Conservation (phyloP, 2,888 invertebrate genomes). For the Mayetiola destructor region DNA sequence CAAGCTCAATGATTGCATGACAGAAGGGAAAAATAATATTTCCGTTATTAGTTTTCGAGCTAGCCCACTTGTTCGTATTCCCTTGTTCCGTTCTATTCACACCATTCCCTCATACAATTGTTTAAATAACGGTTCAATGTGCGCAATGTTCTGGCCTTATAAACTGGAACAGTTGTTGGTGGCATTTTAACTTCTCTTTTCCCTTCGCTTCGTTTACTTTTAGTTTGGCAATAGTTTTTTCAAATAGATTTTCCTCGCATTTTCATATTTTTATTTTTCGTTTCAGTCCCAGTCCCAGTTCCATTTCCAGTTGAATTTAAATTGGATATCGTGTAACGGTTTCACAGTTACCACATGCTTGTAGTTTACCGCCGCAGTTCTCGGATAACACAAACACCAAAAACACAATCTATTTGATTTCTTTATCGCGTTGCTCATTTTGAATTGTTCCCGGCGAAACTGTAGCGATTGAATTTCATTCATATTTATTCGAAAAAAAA, state of each 20-base stretch:
- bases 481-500: slow-evolving; percentile 4
- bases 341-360: background rate
- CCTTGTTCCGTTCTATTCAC: background rate
- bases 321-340: background rate
- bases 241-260: background rate
- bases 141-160: no score
- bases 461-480: slow-evolving; percentile 1
- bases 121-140: no score
- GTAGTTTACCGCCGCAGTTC: background rate
- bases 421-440: background rate
- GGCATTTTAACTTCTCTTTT: background rate
- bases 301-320: no score
- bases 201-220: background rate
- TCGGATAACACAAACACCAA: no score
- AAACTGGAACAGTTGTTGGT: no score
- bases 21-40: background rate
- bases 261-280: no score
- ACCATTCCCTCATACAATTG: no score
- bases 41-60: background rate
- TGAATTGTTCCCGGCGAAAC: background rate
- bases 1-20: background rate
- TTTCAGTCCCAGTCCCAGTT: no score
- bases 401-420: background rate
- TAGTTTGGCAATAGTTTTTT: background rate
- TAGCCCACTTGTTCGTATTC: background rate